phyloP scores from a whole-genome alignment of 2,113 vertebrate genomes.

The Fukomys damarensis region DNA sequence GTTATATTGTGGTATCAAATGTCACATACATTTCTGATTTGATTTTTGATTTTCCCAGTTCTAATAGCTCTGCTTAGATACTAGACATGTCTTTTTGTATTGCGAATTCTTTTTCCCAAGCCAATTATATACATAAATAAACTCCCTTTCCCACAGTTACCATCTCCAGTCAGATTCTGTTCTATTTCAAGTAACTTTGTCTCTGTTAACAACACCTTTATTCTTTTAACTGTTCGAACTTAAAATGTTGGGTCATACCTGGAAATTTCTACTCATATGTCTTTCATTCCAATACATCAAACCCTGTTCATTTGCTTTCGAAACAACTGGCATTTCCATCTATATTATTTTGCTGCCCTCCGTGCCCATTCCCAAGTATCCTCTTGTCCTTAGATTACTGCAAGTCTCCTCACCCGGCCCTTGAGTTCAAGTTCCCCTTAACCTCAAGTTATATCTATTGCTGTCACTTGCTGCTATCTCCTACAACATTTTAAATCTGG shows the following conservation, averaged over 20 bases:
- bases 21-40: background rate
- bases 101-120: conserved; percentile 9
- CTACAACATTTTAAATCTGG: background rate
- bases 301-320: background rate
- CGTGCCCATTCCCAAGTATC: background rate
- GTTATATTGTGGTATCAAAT: background rate
- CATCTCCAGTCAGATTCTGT: background rate
- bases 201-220: background rate
- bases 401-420: background rate
- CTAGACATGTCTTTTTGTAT: background rate
- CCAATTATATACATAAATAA: background rate
- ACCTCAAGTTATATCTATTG: background rate
- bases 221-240: conserved; percentile 37
- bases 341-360: background rate
- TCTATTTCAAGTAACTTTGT: conserved; percentile 47
- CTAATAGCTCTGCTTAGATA: background rate
- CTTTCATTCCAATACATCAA: conserved; percentile 48
- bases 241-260: conserved; percentile 38
- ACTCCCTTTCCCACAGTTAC: background rate
- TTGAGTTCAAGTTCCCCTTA: background rate
- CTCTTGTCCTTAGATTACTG: background rate
- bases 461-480: background rate
- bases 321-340: background rate
- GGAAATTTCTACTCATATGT: conserved; percentile 17
- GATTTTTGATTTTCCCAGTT: conserved; percentile 1